Base-by-base conservation (phyloP, 2,888 invertebrate genomes). In the Morpho deidamia region DNA sequence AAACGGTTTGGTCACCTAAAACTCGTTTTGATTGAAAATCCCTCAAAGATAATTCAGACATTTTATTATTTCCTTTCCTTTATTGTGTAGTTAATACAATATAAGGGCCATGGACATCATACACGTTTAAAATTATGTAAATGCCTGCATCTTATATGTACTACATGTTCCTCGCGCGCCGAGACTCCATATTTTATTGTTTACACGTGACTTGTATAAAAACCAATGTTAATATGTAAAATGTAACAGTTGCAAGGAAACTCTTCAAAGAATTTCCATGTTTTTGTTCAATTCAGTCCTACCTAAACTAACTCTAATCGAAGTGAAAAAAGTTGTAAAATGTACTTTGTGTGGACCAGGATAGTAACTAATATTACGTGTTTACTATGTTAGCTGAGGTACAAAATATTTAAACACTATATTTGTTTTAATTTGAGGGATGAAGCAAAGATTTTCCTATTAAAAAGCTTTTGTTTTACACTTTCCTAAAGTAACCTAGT, bases 171-270 rank as follows among this genome's bases (percentile, higher is more conserved):
- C 62, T 67, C 60, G 50, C 45, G 52, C 51, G 62, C 62, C 56
- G 51, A 63, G 62, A 60, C 61, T 53, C 62, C 62, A 57, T 63
- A 63, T 65, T 67, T 69, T 71, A 75, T 74, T 74, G 70, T 78
- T 76, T 72, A 72, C 80, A 74, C 71, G 71, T 72, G 66, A 73
- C 68, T 58, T 61, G 69, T 72, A 76, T 81, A 78, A 72, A 73
- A 77, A 70, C 63, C 64, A 55, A 57, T 58, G 59, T 64, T 67
- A 74, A 66, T 61, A 56, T 61, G 65, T 61, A 61, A 63, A 70
- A 64, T 64, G 62, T 64, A 72, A 61, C 74, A 81, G 74, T 78
- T 67, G 63, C 53, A 52, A 44, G 51, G 49, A 54, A 55, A 46
- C 34, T 43, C 53, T 51, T 55, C 55, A 51, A 53, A 56, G 51